Evolutionary conservation across 2,113 vertebrate species (phyloP).

Genomic region (Poecilia latipinna): DNA sequence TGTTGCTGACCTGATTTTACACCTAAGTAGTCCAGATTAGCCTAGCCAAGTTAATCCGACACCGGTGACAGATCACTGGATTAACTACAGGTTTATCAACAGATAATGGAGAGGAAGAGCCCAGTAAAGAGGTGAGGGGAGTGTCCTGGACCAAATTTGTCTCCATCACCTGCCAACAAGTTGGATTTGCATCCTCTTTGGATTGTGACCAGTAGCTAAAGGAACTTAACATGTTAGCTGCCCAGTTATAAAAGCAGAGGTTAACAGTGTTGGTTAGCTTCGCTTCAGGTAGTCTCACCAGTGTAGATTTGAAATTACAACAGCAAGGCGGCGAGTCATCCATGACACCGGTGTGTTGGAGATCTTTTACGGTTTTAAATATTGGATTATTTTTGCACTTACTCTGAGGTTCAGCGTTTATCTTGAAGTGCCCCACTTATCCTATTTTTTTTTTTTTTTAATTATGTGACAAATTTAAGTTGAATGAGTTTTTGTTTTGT

Average conservation of each 20-base stretch:
- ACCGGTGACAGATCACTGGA: not conserved
- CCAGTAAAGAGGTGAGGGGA: not conserved
- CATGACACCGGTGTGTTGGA: not conserved
- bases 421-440: too few species aligned
- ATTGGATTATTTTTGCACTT: too few species aligned
- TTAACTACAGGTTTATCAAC: not conserved
- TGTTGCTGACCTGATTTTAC: not conserved
- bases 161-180: not conserved
- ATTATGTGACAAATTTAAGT: too few species aligned
- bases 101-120: not conserved
- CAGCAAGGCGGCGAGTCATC: too few species aligned
- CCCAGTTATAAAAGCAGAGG: too few species aligned
- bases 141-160: not conserved
- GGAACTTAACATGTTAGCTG: too few species aligned
- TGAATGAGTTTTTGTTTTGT: too few species aligned
- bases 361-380: not conserved
- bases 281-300: not conserved
- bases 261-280: too few species aligned
- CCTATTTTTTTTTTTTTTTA: too few species aligned
- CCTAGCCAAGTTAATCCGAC: not conserved
- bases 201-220: not conserved
- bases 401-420: too few species aligned
- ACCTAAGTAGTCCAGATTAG: not conserved
- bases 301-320: not conserved
- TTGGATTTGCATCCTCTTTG: too few species aligned